Percentiles rank a stretch among this genome's conserved stretches.
Conservation (phyloP, 2,113 vertebrate species). For the Capreolus pygargus region DNA sequence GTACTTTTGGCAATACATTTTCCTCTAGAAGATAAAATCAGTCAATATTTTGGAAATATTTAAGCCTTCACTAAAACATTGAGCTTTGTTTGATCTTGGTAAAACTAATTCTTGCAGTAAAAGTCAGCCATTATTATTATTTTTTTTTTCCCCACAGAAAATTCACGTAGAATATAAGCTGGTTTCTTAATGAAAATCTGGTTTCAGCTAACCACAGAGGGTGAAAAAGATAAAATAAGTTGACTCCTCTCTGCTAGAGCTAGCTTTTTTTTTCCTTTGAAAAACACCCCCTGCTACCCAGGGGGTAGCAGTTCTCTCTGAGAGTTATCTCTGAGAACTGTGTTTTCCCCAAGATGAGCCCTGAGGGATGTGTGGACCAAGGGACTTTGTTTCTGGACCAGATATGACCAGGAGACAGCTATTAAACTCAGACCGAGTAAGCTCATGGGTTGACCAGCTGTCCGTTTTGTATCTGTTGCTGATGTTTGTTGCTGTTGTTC, state of each 20-base stretch:
- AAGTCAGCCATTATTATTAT: neutral
- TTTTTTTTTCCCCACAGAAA: neutral
- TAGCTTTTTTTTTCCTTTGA: neutral
- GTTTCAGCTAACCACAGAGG: neutral
- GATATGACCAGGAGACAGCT: neutral
- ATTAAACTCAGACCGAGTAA: neutral
- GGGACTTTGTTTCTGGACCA: neutral
- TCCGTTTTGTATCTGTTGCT: neutral
- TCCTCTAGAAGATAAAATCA: neutral
- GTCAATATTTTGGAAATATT: slow-evolving; percentile 13
- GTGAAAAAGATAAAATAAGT: neutral
- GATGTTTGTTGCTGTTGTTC: neutral
- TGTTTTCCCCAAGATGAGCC: neutral
- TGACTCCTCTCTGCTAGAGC: neutral
- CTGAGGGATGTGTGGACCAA: neutral
- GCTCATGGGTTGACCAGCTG: neutral
- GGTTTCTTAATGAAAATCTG: slow-evolving; percentile 10
- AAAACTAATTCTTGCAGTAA: neutral
- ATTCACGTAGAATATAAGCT: neutral
- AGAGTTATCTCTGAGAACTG: neutral
- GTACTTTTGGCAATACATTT: neutral
- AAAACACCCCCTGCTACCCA: rapidly evolving
- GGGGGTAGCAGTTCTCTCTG: too few relatives aligned
- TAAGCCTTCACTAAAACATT: neutral
- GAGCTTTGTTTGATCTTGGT: neutral